Conservation (phyloP, 1,140 invertebrate genomes). For the Leucophenga varia region DNA sequence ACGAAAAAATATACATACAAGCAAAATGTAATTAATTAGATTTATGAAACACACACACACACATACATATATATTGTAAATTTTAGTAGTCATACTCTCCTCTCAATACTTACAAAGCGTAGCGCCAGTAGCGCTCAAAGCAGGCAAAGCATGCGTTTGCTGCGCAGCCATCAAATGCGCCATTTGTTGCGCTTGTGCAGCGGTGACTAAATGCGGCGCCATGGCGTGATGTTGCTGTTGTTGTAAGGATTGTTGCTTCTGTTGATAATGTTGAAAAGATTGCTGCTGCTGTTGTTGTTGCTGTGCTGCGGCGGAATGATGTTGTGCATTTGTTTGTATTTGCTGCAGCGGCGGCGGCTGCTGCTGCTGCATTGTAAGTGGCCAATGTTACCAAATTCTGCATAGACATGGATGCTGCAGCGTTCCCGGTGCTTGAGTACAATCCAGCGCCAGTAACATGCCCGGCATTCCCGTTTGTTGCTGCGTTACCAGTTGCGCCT, state of each 20-base stretch:
- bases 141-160: constrained; percentile 25
- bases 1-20: not conserved
- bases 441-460: constrained; percentile 57
- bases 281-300: constrained; percentile 5
- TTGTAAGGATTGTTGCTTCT: constrained; percentile 17
- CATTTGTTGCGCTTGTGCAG: constrained; percentile 25
- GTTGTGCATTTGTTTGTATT: constrained; percentile 46
- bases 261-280: constrained; percentile 14
- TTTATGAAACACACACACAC: too few relatives aligned
- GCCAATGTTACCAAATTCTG: constrained; percentile 88
- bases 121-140: constrained; percentile 15
- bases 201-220: constrained; percentile 14
- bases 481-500: constrained; percentile 26
- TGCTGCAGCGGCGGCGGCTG: constrained; percentile 52
- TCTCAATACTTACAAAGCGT: constrained; percentile 50
- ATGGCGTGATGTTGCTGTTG: constrained; percentile 12
- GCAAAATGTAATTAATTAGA: too few relatives aligned
- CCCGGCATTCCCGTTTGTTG: constrained; percentile 36
- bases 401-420: constrained; percentile 79
- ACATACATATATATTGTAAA: too few relatives aligned
- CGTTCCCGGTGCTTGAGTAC: constrained; percentile 52
- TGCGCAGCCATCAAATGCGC: constrained; percentile 37
- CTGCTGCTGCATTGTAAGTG: constrained; percentile 50
- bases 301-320: constrained; percentile 40
- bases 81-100: too few relatives aligned